phyloP scores from a whole-genome alignment of 2,113 vertebrate species.

The Cebus imitator region DNA sequence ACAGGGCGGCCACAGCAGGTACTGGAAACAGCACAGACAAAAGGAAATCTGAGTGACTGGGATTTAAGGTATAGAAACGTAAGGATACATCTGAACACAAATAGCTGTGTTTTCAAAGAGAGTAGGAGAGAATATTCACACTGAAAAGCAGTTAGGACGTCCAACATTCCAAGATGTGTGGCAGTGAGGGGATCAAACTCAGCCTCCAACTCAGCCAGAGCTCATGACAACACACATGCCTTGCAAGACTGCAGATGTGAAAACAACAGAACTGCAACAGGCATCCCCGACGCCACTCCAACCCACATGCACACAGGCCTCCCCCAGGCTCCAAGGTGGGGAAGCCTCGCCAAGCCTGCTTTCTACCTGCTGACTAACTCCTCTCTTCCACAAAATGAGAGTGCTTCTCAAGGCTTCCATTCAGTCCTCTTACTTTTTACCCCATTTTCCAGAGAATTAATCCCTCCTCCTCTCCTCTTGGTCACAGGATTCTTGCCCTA shows the following conservation, averaged over 20 bases:
- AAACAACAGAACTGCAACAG: background rate
- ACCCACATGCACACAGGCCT: accelerated
- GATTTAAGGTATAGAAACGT: background rate
- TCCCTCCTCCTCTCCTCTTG: background rate
- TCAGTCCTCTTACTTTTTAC: background rate
- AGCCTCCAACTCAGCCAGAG: background rate
- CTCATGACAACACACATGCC: background rate
- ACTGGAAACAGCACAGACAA: background rate
- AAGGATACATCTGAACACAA: background rate
- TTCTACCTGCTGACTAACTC: background rate
- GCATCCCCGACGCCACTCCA: too few relatives aligned
- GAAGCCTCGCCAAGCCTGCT: background rate
- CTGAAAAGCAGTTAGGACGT: background rate
- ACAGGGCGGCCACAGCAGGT: background rate
- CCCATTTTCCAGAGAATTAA: background rate
- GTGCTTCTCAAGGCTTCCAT: background rate
- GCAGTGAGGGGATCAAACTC: background rate
- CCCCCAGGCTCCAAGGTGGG: background rate
- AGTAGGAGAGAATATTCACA: background rate
- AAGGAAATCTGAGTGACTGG: background rate
- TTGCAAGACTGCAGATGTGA: background rate
- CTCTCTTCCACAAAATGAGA: background rate
- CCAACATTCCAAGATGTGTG: accelerated
- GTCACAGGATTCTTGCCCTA: background rate
- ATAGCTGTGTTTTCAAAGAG: background rate